Evolutionary conservation across 1,140 invertebrate genomes (phyloP).

Genomic region (Luehdorfia chinensis): DNA sequence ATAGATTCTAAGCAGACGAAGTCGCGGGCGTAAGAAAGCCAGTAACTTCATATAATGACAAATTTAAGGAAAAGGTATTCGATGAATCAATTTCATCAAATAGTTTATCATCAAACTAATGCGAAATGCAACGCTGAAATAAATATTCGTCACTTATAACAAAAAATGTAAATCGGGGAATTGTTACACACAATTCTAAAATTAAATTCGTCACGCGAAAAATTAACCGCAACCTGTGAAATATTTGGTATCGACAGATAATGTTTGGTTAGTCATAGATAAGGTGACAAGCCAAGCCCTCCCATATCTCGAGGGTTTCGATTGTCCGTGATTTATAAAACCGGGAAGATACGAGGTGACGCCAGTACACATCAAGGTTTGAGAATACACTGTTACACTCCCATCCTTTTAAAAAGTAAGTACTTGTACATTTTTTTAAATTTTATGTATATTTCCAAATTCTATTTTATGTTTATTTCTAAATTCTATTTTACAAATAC

Average conservation of each 20-base stretch:
- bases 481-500: background rate
- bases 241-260: slow-evolving; percentile 28
- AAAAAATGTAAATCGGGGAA: too few relatives aligned
- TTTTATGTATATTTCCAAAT: too few relatives aligned
- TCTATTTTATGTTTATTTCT: too few relatives aligned
- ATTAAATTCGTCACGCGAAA: slow-evolving; percentile 38
- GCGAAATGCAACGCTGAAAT: too few relatives aligned
- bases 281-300: slow-evolving; percentile 32
- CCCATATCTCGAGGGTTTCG: slow-evolving; percentile 27
- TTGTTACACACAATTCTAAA: too few relatives aligned
- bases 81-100: too few relatives aligned
- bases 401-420: background rate
- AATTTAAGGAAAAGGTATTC: too few relatives aligned
- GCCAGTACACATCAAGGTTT: slow-evolving; percentile 3
- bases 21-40: too few relatives aligned
- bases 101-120: too few relatives aligned
- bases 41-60: too few relatives aligned
- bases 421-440: background rate
- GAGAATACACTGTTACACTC: background rate
- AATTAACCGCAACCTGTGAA: slow-evolving; percentile 19
- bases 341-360: slow-evolving; percentile 1
- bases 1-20: too few relatives aligned
- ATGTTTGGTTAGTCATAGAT: slow-evolving; percentile 29
- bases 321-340: slow-evolving; percentile 49
- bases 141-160: too few relatives aligned